Conservation (phyloP, 1,140 invertebrate species). For the Magallana ariakensis region DNA sequence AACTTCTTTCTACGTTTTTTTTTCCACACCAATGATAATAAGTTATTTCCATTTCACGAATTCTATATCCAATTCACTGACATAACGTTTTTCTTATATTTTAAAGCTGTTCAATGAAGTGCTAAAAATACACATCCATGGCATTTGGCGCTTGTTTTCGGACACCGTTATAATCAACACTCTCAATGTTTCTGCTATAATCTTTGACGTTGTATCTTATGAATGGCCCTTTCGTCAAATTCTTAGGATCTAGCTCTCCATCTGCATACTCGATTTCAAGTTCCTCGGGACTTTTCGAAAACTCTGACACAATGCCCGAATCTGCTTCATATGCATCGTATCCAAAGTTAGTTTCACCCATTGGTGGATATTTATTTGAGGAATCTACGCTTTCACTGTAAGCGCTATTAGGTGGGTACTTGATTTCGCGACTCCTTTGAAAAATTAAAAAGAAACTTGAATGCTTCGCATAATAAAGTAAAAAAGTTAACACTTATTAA, state of each 20-base stretch:
- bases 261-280: neutral
- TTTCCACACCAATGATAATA: too few species aligned
- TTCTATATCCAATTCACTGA: too few species aligned
- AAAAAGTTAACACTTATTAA: too few species aligned
- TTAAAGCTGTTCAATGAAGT: too few species aligned
- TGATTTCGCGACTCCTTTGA: neutral
- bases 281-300: slow-evolving; percentile 14
- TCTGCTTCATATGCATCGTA: neutral
- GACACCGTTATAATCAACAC: neutral
- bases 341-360: neutral
- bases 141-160: neutral
- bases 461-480: neutral
- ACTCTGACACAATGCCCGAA: neutral
- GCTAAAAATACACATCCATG: slow-evolving; percentile 2
- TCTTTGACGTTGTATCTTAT: neutral
- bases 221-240: neutral
- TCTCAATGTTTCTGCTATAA: neutral
- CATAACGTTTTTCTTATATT: too few species aligned
- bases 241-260: neutral
- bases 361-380: neutral
- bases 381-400: neutral
- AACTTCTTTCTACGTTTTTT: too few species aligned
- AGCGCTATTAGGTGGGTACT: neutral
- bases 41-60: too few species aligned
- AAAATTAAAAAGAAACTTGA: neutral